Base-by-base conservation (phyloP, 2,888 invertebrate species). In the Lydus trimaculatus region DNA sequence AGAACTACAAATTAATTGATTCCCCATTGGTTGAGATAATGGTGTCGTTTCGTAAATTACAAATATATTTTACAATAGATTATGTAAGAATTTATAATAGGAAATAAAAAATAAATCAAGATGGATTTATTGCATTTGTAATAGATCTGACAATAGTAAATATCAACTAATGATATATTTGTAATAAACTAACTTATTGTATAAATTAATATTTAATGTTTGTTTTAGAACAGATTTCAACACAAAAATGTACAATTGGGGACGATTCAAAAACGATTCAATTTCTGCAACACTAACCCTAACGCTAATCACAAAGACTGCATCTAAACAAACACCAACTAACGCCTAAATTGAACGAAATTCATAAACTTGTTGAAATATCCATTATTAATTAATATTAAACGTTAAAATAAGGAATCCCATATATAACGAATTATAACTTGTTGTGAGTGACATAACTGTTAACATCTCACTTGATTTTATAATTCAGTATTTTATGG, bases 21-120 rank as follows among this genome's bases (percentile, higher is more conserved):
- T 56, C 25, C 28, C 6, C 25, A 28, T 56, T 56, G 25, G 25
- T n/a, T 15, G 25, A 56, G 28, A 56, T 56, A 56, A 56, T 56
- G 15, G 28, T 56, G 56, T 15, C 56, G 25, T 56, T 56, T 56
- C 28, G 56, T 56, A 28, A 56, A 56, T 25, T 56, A 56, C 28
- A 56, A 56, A 56, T 56, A 56, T n/a, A 56, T 28, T 25, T 23
- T 61, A 61, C 61, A 61, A 61, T 61, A 23, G 43, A 61, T 61
- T 61, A 61, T 61, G 36, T 43, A 61, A 61, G 36, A 36, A 43
- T 43, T 61, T 61, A 61, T 61, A 61, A 61, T 61, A 61, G 43
- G 43, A 39, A 36, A 61, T 36, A 61, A 61, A 61, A 61, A 61
- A 61, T 36, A 61, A 61, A 61, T 61, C 61, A 61, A 61, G 25